Percentiles rank a stretch among this genome's conserved stretches.
Conservation (phyloP, 2,113 vertebrate genomes). For the Benitochromis conjunctus region DNA sequence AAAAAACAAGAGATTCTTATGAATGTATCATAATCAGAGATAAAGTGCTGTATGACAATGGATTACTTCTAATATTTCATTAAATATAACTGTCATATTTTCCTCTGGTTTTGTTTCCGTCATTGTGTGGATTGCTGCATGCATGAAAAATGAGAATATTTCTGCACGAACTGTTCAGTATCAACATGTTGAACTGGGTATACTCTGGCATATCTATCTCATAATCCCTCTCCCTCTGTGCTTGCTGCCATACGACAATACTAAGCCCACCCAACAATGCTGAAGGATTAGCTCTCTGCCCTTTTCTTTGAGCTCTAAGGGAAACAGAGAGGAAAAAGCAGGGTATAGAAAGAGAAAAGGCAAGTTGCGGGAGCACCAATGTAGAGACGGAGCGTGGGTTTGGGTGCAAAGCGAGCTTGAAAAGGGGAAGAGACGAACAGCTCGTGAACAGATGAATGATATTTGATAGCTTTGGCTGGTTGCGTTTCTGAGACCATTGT, state of each 20-base stretch:
- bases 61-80: conserved; percentile 65
- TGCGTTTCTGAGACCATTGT: conserved; percentile 21
- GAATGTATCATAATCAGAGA: conserved; percentile 64
- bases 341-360: not conserved
- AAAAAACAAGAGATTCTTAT: conserved; percentile 17
- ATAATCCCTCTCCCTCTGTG: conserved; percentile 56
- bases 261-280: conserved; percentile 51
- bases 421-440: not conserved
- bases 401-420: not conserved
- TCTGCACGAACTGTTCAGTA: not conserved
- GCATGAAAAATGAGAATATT: not conserved
- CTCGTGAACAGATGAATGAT: conserved; percentile 5
- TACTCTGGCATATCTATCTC: conserved; percentile 31
- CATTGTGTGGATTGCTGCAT: not conserved
- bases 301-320: conserved; percentile 51
- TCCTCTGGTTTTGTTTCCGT: conserved; percentile 20
- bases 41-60: conserved; percentile 62
- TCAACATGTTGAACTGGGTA: conserved; percentile 1
- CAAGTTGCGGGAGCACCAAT: not conserved
- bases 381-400: not conserved
- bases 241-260: conserved; percentile 41
- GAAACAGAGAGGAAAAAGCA: not conserved
- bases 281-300: conserved; percentile 53
- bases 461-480: conserved; percentile 33
- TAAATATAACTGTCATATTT: conserved; percentile 75